Evolutionary conservation across 2,888 invertebrate species (phyloP).

Genomic region (Seladonia tumulorum): DNA sequence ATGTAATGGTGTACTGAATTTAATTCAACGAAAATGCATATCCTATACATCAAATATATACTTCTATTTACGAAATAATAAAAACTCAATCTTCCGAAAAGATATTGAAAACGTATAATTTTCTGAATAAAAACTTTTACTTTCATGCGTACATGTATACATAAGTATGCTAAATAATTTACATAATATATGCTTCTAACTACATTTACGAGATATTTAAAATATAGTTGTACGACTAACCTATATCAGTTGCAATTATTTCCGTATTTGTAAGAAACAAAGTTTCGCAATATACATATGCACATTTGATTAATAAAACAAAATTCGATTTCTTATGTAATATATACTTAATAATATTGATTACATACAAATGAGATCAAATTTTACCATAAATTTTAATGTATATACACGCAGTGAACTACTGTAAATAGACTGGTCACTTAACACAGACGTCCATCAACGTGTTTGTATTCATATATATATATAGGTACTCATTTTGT

Average conservation of each 20-base stretch:
- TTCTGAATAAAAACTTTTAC: background rate
- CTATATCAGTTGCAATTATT: conserved; percentile 27
- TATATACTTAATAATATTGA: background rate
- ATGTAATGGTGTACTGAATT: background rate
- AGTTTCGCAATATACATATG: background rate
- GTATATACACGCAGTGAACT: background rate
- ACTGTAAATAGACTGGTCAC: background rate
- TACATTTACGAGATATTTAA: background rate
- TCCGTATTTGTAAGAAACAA: background rate
- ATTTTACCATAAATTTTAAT: background rate
- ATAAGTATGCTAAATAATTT: conserved; percentile 11
- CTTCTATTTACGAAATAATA: background rate
- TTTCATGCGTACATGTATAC: background rate
- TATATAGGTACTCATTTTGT: background rate
- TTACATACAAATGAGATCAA: conserved; percentile 53
- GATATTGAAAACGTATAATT: conserved; percentile 1
- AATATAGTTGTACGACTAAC: conserved; percentile 22
- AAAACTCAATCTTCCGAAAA: background rate
- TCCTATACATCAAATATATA: background rate
- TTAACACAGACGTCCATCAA: background rate
- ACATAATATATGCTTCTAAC: background rate
- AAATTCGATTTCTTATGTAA: conserved; percentile 27
- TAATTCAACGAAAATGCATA: background rate
- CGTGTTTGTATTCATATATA: background rate
- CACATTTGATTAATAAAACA: conserved; percentile 20